These are phyloP conservation scores for Agrochola macilenta DNA, from an alignment of 2,888 invertebrate genomes.

Conservation along the genomic window DNA sequence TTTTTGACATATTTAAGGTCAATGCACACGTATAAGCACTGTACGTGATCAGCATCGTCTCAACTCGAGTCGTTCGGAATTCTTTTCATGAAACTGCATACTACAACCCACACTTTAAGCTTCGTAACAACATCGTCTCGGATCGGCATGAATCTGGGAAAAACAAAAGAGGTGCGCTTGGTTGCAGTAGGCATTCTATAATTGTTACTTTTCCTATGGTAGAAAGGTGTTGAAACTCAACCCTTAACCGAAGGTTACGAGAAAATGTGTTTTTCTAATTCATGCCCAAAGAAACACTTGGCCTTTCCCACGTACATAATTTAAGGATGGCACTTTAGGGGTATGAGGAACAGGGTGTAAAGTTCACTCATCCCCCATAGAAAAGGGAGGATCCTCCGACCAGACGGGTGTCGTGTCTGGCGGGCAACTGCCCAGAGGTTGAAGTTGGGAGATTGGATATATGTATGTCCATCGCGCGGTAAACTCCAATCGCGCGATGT, in stretches of 20 bases:
- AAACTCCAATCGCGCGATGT: too few species aligned
- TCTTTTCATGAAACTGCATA: not conserved
- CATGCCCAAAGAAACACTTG: not conserved
- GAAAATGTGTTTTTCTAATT: conserved; percentile 8
- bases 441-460: too few species aligned
- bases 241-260: not conserved
- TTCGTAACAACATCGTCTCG: not conserved
- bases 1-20: not conserved
- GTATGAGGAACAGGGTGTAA: too few species aligned
- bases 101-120: not conserved
- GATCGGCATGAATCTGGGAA: not conserved
- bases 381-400: too few species aligned
- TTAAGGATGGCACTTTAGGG: too few species aligned
- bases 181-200: not conserved
- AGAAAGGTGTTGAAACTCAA: not conserved
- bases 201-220: not conserved
- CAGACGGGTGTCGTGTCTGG: too few species aligned
- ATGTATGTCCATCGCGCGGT: too few species aligned
- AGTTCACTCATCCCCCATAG: too few species aligned
- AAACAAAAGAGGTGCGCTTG: not conserved
- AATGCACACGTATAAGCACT: not conserved
- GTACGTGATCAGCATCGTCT: not conserved
- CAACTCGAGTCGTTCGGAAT: not conserved
- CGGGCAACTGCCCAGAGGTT: too few species aligned
- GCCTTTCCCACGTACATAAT: not conserved